Evolutionary conservation across 2,113 vertebrate species (phyloP).

Genomic region (Polyodon spathula): DNA sequence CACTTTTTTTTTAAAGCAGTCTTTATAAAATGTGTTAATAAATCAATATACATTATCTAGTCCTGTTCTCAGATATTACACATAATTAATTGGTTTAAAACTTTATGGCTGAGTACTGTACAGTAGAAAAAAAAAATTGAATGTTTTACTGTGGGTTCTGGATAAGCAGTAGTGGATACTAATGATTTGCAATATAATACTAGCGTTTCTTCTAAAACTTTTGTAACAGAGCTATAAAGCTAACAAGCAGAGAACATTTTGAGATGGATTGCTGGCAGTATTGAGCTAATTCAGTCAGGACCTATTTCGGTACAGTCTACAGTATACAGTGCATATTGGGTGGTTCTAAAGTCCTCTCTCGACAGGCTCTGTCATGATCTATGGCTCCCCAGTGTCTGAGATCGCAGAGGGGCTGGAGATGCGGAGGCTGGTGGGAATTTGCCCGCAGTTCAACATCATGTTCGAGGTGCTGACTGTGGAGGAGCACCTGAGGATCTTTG

Average conservation of each 20-base stretch:
- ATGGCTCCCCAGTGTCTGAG: constrained; percentile 75
- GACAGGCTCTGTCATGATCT: constrained; percentile 78
- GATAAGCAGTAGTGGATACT: too few species aligned
- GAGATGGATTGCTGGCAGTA: not conserved
- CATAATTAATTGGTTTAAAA: too few species aligned
- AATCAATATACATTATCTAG: too few species aligned
- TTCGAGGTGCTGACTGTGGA: constrained; percentile 91
- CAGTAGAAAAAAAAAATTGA: too few species aligned
- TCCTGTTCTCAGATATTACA: too few species aligned
- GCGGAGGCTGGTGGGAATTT: constrained; percentile 83
- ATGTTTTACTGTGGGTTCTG: too few species aligned
- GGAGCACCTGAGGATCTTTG: constrained; percentile 88
- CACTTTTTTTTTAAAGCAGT: not conserved
- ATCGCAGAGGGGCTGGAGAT: constrained; percentile 79
- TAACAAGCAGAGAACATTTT: not conserved
- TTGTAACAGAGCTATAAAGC: not conserved
- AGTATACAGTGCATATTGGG: too few species aligned
- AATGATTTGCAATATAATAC: too few species aligned
- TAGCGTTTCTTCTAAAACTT: too few species aligned
- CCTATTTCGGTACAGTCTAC: not conserved
- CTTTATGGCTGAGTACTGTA: too few species aligned
- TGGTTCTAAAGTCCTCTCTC: not conserved
- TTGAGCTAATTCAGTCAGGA: not conserved
- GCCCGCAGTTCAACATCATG: constrained; percentile 89
- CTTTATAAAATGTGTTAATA: too few species aligned